phyloP scores from a whole-genome alignment of 2,888 invertebrate species.

The Diaprepes abbreviatus region DNA sequence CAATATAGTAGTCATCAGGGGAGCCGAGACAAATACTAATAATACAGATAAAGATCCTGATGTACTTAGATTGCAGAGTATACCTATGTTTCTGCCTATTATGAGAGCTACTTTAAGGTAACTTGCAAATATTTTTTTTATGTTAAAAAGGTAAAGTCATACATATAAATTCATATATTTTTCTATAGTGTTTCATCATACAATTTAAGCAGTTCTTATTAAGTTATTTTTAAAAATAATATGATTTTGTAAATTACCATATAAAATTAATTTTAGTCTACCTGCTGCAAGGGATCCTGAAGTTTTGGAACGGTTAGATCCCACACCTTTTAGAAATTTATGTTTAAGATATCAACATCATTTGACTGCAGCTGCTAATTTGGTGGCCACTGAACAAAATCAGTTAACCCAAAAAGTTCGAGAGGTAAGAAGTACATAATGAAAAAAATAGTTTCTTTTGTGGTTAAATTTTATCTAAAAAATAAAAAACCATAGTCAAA shows the following conservation, averaged over 20 bases:
- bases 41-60: conserved; percentile 82
- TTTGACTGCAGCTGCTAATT: conserved; percentile 84
- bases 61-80: conserved; percentile 78
- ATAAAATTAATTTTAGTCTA: conserved; percentile 66
- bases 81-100: conserved; percentile 93
- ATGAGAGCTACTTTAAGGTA: conserved; percentile 85
- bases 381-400: conserved; percentile 85
- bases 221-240: too few relatives aligned
- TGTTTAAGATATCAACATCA: conserved; percentile 89
- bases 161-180: too few relatives aligned
- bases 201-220: too few relatives aligned
- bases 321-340: conserved; percentile 77
- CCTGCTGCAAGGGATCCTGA: conserved; percentile 90
- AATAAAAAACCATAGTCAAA: too few relatives aligned
- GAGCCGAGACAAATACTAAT: conserved; percentile 70
- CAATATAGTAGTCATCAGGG: conserved; percentile 87
- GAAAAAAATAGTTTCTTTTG: too few relatives aligned
- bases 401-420: conserved; percentile 80
- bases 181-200: too few relatives aligned
- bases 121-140: not conserved
- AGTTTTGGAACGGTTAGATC: conserved; percentile 83
- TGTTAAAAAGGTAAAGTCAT: too few relatives aligned
- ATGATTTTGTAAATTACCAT: too few relatives aligned
- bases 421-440: conserved; percentile 73
- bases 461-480: too few relatives aligned